Conservation (phyloP, 2,113 vertebrate species). For the western clawed frog (Xenopus tropicalis) region DNA sequence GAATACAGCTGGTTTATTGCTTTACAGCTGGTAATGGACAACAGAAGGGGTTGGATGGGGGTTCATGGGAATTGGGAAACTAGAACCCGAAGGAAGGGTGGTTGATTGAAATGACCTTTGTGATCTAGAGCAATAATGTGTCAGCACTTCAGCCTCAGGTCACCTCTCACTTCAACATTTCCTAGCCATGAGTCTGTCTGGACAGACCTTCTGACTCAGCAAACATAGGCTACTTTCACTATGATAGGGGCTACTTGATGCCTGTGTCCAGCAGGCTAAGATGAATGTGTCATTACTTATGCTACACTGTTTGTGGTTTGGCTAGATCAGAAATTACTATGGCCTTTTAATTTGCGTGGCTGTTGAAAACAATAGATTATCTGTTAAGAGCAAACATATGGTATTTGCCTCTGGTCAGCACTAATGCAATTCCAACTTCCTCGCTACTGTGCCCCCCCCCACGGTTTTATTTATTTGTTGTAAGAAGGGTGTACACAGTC, state of each 20-base stretch:
- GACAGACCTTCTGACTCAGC: neutral
- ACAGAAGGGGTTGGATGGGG: neutral
- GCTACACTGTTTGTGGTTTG: too few relatives aligned
- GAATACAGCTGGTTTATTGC: neutral
- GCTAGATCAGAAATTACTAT: too few relatives aligned
- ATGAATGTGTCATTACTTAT: too few relatives aligned
- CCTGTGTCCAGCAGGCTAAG: too few relatives aligned
- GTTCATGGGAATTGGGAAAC: slow-evolving; percentile 1
- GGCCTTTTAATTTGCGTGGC: too few relatives aligned
- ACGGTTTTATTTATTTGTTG: too few relatives aligned
- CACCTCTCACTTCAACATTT: slow-evolving; percentile 28
- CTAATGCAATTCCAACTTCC: too few relatives aligned
- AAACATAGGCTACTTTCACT: slow-evolving; percentile 8
- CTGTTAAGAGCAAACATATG: too few relatives aligned
- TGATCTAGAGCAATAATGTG: neutral
- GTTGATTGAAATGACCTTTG: neutral
- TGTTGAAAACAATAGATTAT: too few relatives aligned
- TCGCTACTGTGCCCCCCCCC: too few relatives aligned
- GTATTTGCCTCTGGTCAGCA: too few relatives aligned
- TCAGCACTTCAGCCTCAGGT: slow-evolving; percentile 31
- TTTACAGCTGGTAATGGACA: neutral
- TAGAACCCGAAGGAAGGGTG: neutral
- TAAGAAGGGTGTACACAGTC: too few relatives aligned
- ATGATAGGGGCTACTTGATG: neutral
- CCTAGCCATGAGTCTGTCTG: slow-evolving; percentile 13